Evolutionary conservation across 1,140 invertebrate genomes (phyloP), one percentile per base, ranked within the genome.

Genomic region (Gryllus bimaculatus): DNA sequence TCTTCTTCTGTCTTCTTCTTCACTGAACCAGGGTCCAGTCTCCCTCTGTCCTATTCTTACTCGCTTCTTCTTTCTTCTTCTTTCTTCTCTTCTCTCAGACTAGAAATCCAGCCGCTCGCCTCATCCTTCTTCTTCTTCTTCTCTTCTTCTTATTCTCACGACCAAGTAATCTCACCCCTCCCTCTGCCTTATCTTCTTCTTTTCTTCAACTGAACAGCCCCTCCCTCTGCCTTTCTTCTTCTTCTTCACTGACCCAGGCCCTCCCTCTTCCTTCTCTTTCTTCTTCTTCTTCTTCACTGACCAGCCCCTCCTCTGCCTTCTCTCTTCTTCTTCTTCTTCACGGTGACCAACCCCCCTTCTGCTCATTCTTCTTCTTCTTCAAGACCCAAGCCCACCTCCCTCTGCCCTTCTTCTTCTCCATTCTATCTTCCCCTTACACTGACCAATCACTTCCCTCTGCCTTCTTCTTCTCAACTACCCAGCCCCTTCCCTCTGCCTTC

Each of bases 61-160:
- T n/a, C n/a, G n/a, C n/a, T n/a, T n/a, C n/a, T n/a, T n/a, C n/a
- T n/a, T n/a, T n/a, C n/a, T n/a, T n/a, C n/a, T n/a, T n/a, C n/a
- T n/a, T n/a, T n/a, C n/a, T n/a, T n/a, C n/a, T n/a, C n/a, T n/a
- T n/a, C n/a, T n/a, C n/a, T n/a, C n/a, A n/a, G n/a, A n/a, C n/a
- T n/a, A n/a, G n/a, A n/a, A n/a, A n/a, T n/a, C n/a, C n/a, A n/a
- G n/a, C n/a, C n/a, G n/a, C n/a, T n/a, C n/a, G n/a, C n/a, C n/a
- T n/a, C n/a, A n/a, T n/a, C n/a, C n/a, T n/a, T n/a, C n/a, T 73
- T 18, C 54, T 73, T 73, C 54, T 73, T 73, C 54, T 73, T 73
- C 10, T 73, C 54, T 73, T 18, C 8, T 73, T 18, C 54, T 18
- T 73, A 12, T 73, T 73, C 54, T 18, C 8, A 12, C 54, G 8